Base-by-base conservation (phyloP, 2,113 vertebrate genomes). In the Vulpes ferrilata region DNA sequence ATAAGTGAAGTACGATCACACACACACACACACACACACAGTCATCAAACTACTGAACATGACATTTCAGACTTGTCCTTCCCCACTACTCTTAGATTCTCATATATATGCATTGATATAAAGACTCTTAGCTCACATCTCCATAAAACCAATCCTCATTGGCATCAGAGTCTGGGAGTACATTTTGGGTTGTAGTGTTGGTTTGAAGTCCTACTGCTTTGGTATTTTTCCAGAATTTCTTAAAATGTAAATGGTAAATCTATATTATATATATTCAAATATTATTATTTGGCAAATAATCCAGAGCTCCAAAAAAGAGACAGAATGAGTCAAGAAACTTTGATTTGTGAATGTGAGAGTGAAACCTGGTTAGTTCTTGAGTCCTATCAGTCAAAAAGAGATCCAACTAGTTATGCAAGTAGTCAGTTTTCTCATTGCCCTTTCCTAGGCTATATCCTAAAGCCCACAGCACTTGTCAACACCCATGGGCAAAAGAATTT, bases 151-250 rank as follows among this genome's bases (percentile, higher is more conserved):
- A 95, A 25, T 0, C 8, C 3, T 86, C 43, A 5, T 16, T 92
- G 32, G 11, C 20, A 65, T 35, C 53, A 80, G 85, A 83, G 20
- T 76, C 48, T 53, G 15, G 43, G 20, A 35, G 10, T 53, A 19
- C 12, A 0, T 79, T 11, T 84, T 38, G 13, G 35, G 12, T 27
- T 79, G n/a, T 35, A 62, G 38, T 82, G 15, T 65, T 85, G 25
- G 23, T 73, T 88, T 91, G 73, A 96, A 89, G 59, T 48, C 22
- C 27, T 73, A 6, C 64, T 88, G n/a, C n/a, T 95, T 83, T 87
- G 27, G 7, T 76, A n/a, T 79, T 96, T 96, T 96, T 83, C 32
- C 11, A 83, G 38, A 96, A 94, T 92, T 84, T n/a, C 9, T 83
- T 95, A 80, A 92, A 90, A 87, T 92, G 19, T 51, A 53, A 53